Evolutionary conservation across 2,797 vertebrate species (phyloP).

Genomic region (Xenops minutus): DNA sequence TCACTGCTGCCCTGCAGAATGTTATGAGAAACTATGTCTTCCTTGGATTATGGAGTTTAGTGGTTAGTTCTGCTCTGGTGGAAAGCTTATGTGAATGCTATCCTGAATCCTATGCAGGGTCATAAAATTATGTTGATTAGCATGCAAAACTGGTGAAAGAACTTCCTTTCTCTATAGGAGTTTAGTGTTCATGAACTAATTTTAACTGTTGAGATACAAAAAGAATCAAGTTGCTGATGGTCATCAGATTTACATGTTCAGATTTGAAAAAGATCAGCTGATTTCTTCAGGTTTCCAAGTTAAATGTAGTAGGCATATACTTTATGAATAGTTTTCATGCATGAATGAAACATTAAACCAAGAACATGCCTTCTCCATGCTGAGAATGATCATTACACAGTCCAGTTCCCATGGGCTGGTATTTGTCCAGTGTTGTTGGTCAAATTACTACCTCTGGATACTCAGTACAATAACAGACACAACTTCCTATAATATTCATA

Average conservation of each 20-base stretch:
- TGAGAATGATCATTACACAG: not conserved
- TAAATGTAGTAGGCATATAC: not conserved
- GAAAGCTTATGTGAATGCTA: not conserved
- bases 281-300: not conserved
- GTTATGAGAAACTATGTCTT: not conserved
- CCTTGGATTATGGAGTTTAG: not conserved
- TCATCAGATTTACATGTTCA: not conserved
- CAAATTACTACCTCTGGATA: not conserved
- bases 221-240: not conserved
- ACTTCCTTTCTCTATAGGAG: not conserved
- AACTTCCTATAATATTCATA: not conserved
- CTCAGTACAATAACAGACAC: not conserved
- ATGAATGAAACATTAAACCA: not conserved
- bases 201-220: not conserved
- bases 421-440: not conserved
- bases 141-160: not conserved
- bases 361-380: not conserved
- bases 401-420: not conserved
- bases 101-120: not conserved
- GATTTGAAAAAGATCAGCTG: not conserved
- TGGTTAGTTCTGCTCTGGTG: not conserved
- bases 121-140: not conserved
- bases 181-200: not conserved
- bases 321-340: not conserved
- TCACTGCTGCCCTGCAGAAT: not conserved